A percentile compares a stretch with the other conserved stretches of the same genome.
phyloP scores from a whole-genome alignment of 2,113 vertebrate species.

The Origma solitaria region DNA sequence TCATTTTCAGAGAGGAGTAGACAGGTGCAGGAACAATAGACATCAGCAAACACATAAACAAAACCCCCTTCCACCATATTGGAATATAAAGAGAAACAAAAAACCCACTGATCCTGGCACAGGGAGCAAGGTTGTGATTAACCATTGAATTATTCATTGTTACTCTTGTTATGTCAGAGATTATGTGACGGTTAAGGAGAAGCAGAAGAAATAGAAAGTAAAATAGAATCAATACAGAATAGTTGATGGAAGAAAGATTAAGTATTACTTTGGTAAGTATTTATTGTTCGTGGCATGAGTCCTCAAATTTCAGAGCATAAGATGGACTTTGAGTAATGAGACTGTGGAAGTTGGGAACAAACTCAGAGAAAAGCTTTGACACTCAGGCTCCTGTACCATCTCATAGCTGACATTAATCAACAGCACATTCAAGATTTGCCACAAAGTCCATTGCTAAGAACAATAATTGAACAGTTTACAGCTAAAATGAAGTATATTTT shows the following conservation, averaged over 20 bases:
- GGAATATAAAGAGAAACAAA: not conserved
- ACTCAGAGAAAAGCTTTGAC: not conserved
- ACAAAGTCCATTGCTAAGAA: not conserved
- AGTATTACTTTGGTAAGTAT: not conserved
- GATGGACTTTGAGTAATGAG: not conserved
- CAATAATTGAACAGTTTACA: not conserved
- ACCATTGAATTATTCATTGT: not conserved
- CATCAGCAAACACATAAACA: not conserved
- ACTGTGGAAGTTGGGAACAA: not conserved
- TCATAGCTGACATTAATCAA: not conserved
- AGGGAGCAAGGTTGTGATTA: not conserved
- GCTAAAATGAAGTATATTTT: not conserved
- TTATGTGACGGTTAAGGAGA: not conserved
- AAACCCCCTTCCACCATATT: not conserved
- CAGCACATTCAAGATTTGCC: not conserved
- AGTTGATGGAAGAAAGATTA: not conserved
- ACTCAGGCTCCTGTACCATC: not conserved
- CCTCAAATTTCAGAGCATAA: not conserved
- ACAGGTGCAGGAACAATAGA: slow-evolving; percentile 6
- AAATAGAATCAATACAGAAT: not conserved
- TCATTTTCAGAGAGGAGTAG: not conserved
- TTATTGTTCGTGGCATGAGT: not conserved
- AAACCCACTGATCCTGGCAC: not conserved
- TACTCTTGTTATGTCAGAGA: not conserved
- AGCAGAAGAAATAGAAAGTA: not conserved